A percentile compares a stretch with the other conserved stretches of the same genome.
phyloP scores from a whole-genome alignment of 1,140 invertebrate genomes.

The Ceratina japonica region DNA sequence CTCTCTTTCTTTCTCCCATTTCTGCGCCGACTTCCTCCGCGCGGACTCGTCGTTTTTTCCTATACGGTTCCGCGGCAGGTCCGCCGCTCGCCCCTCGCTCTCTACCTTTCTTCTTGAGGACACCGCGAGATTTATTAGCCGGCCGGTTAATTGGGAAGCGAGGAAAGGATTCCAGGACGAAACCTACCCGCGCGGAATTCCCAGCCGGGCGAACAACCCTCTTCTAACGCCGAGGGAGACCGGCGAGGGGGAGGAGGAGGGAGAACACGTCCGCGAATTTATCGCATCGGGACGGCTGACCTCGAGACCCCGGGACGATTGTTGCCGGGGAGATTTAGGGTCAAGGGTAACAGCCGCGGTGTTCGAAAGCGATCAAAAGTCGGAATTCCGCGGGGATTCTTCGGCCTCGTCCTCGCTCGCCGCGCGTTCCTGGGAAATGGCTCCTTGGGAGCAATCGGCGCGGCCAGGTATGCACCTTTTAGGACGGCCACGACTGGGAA shows the following conservation, averaged over 20 bases:
- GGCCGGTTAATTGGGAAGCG: constrained; percentile 62
- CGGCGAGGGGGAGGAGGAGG: neutral
- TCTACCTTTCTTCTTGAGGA: constrained; percentile 42
- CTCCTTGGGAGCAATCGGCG: neutral
- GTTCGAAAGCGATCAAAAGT: constrained; percentile 29
- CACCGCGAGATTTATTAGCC: constrained; percentile 64
- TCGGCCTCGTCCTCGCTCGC: neutral
- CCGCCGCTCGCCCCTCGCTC: constrained; percentile 19
- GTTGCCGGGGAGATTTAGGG: constrained; percentile 24
- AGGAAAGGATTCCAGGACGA: constrained; percentile 60
- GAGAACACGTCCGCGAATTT: constrained; percentile 40
- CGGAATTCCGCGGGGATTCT: constrained; percentile 19
- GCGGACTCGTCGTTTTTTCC: constrained; percentile 5
- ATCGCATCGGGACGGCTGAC: constrained; percentile 51
- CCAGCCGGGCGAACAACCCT: constrained; percentile 41
- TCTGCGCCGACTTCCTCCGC: constrained; percentile 33
- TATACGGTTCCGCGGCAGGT: neutral
- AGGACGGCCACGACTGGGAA: neutral
- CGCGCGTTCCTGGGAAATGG: constrained; percentile 24
- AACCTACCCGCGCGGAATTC: constrained; percentile 57
- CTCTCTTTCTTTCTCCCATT: constrained; percentile 18
- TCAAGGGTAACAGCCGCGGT: constrained; percentile 28
- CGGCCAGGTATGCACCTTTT: constrained; percentile 15
- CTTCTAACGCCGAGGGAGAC: neutral
- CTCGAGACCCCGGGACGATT: neutral